Evolutionary conservation across 2,888 invertebrate species (phyloP).

Genomic region (Drosophila vallismaia): DNA sequence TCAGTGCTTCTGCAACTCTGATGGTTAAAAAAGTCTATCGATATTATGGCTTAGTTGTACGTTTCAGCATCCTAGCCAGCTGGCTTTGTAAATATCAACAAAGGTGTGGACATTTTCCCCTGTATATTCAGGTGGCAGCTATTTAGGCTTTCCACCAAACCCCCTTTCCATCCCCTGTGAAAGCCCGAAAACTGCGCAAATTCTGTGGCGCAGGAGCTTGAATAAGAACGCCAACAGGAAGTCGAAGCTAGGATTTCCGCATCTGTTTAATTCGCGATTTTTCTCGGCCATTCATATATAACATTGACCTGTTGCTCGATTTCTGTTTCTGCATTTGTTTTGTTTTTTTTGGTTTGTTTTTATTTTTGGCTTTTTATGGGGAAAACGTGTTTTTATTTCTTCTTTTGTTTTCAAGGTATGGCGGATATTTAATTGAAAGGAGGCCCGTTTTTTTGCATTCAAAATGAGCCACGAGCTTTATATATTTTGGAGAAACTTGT

Average conservation of each 20-base stretch:
- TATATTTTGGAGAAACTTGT: slow-evolving; percentile 31
- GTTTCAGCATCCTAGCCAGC: neutral
- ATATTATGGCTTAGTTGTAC: neutral
- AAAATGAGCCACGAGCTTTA: slow-evolving; percentile 14
- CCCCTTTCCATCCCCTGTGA: neutral
- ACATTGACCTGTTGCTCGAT: slow-evolving; percentile 63
- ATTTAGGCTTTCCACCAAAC: slow-evolving; percentile 3
- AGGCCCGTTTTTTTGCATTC: slow-evolving; percentile 39
- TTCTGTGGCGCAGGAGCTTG: slow-evolving; percentile 27
- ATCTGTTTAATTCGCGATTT: slow-evolving; percentile 20
- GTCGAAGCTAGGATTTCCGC: neutral
- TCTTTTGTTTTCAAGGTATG: slow-evolving; percentile 14
- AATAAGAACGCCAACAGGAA: slow-evolving; percentile 30
- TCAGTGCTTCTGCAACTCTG: neutral
- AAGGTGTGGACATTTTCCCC: slow-evolving; percentile 4
- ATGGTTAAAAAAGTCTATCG: neutral
- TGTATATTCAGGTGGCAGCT: slow-evolving; percentile 24
- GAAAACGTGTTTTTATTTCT: slow-evolving; percentile 25
- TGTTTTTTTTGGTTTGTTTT: slow-evolving; percentile 13
- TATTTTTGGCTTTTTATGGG: slow-evolving; percentile 2
- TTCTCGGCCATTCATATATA: slow-evolving; percentile 6
- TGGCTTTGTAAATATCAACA: slow-evolving; percentile 4
- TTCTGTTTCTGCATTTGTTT: slow-evolving; percentile 25
- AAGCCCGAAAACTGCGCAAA: slow-evolving; percentile 31
- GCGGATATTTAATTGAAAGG: slow-evolving; percentile 21